phyloP scores from a whole-genome alignment of 1,140 invertebrate species.

The Paralvinella palmiformis region DNA sequence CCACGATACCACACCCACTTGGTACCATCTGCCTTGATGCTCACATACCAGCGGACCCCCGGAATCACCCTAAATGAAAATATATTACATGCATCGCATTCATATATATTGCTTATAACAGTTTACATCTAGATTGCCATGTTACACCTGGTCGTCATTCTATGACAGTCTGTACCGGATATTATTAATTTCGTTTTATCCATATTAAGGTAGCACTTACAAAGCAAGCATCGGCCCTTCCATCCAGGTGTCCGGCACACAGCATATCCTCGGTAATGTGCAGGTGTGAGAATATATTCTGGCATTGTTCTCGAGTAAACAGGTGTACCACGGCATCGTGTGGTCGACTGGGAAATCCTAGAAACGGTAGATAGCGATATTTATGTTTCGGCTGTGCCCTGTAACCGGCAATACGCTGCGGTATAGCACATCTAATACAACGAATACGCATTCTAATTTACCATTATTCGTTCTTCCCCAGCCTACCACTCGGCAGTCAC shows the following conservation, averaged over 20 bases:
- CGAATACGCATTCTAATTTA: not conserved
- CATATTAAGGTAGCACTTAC: not conserved
- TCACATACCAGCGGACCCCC: conserved; percentile 62
- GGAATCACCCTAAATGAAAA: conserved; percentile 52
- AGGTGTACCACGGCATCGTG: conserved; percentile 4
- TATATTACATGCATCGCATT: not conserved
- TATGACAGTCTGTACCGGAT: too few relatives aligned
- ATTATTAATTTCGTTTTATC: not conserved
- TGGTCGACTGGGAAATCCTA: not conserved
- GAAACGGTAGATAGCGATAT: not conserved
- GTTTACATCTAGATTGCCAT: too few relatives aligned
- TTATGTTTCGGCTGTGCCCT: not conserved
- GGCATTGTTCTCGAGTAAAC: not conserved
- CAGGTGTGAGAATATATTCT: conserved; percentile 5
- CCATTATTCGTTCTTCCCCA: conserved; percentile 8
- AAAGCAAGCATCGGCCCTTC: conserved; percentile 1
- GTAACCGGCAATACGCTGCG: too few relatives aligned
- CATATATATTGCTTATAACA: too few relatives aligned
- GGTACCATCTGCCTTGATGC: conserved; percentile 47
- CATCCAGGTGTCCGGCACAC: conserved; percentile 2
- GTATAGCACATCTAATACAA: not conserved
- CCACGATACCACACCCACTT: conserved; percentile 60
- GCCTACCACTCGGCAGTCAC: not conserved
- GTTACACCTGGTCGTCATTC: too few relatives aligned
- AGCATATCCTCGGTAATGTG: conserved; percentile 9